Evolutionary conservation across 1,140 invertebrate species (phyloP).

Genomic region (Drosophila nigrodunni): DNA sequence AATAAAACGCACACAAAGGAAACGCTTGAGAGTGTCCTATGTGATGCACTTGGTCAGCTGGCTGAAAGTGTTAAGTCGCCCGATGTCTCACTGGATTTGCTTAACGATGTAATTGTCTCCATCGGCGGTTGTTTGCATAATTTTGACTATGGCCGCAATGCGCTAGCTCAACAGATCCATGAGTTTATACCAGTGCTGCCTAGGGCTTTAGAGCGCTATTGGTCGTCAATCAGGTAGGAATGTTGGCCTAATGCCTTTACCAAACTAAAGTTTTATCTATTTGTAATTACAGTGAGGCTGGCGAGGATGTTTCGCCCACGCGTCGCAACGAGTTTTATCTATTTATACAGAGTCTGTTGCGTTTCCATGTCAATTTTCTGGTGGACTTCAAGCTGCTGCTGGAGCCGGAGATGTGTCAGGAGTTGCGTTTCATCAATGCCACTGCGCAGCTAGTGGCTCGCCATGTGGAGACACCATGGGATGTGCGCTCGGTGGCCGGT

Average conservation of each 20-base stretch:
- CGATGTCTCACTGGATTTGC: neutral
- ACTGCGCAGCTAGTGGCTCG: conserved; percentile 46
- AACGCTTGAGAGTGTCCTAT: conserved; percentile 25
- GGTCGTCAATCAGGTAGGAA: conserved; percentile 42
- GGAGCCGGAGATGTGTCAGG: neutral
- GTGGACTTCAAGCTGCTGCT: conserved; percentile 36
- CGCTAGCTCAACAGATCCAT: conserved; percentile 29
- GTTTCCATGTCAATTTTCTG: conserved; percentile 57
- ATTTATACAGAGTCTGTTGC: conserved; percentile 58
- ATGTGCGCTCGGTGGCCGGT: conserved; percentile 68
- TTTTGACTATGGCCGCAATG: conserved; percentile 51
- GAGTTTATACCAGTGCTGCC: conserved; percentile 45
- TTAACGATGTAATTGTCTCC: conserved; percentile 57
- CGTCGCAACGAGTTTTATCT: conserved; percentile 60
- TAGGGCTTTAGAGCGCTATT: conserved; percentile 32
- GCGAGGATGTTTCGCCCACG: conserved; percentile 48
- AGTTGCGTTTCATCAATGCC: neutral
- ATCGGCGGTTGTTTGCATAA: conserved; percentile 57
- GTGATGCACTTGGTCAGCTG: conserved; percentile 22
- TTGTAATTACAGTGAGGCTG: neutral
- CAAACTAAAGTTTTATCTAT: neutral
- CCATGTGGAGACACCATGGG: conserved; percentile 60
- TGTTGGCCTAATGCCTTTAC: neutral
- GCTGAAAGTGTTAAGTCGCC: neutral
- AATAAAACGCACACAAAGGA: conserved; percentile 22